Conservation (phyloP, 2,797 vertebrate genomes). For the Spondyliosoma cantharus region DNA sequence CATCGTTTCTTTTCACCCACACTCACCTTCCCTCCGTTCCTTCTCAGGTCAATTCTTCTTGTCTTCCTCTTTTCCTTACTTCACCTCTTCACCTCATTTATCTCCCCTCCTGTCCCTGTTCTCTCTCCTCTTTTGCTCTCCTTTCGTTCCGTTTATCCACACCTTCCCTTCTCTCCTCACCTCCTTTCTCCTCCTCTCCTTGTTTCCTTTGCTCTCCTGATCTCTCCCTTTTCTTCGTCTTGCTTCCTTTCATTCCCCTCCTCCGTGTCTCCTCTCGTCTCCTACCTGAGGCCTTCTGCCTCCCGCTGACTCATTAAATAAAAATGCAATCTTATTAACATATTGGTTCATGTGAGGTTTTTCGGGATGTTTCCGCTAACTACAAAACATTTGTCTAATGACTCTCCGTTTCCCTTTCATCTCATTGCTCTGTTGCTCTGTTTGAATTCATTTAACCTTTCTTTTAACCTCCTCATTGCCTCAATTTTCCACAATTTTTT, state of each 20-base stretch:
- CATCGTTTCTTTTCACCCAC: neutral
- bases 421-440: neutral
- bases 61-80: neutral
- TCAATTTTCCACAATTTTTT: neutral
- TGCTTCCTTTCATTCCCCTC: no score
- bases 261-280: neutral
- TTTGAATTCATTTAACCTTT: neutral
- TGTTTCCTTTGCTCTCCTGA: neutral
- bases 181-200: no score
- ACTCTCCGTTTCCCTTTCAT: slow-evolving; percentile 16
- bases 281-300: slow-evolving; percentile 4
- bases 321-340: slow-evolving; percentile 23
- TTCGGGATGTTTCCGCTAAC: slow-evolving; percentile 17
- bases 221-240: no score
- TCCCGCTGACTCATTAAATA: slow-evolving; percentile 43
- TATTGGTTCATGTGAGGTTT: slow-evolving; percentile 14
- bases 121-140: neutral
- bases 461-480: neutral
- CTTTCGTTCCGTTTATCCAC: no score
- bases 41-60: neutral
- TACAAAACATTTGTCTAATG: slow-evolving; percentile 35
- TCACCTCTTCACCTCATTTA: no score
- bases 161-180: neutral
- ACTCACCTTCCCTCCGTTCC: neutral
- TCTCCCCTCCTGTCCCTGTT: neutral